Conservation (phyloP, 2,888 invertebrate genomes). For the Leuctra nigra region DNA sequence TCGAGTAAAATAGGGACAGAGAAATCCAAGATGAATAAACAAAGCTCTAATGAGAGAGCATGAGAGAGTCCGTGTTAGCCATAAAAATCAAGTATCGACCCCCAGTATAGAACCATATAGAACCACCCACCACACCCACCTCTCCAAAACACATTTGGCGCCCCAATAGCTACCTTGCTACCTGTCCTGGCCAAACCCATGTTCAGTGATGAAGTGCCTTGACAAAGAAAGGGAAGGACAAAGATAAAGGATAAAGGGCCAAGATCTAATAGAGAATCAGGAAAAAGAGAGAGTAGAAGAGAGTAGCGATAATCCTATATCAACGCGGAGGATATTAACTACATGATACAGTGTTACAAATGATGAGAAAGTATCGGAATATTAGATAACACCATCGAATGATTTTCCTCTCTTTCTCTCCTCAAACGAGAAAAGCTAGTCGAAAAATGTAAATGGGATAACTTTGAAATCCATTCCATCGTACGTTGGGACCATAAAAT, state of each 20-base stretch:
- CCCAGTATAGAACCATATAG: not conserved
- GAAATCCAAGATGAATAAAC: no score
- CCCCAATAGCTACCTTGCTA: not conserved
- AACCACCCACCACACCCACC: not conserved
- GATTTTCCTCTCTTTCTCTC: not conserved
- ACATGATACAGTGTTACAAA: not conserved
- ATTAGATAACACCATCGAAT: not conserved
- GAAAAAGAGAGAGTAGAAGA: not conserved
- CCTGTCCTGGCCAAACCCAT: not conserved
- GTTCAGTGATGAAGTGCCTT: not conserved
- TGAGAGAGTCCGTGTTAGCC: not conserved
- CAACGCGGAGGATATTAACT: not conserved
- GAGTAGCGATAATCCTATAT: not conserved
- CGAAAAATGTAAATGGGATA: not conserved
- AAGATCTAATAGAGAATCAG: not conserved
- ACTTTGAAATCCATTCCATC: not conserved
- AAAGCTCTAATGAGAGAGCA: no score
- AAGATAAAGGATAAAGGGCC: not conserved
- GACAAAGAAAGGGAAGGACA: not conserved
- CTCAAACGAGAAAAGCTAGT: not conserved
- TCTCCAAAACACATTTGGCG: not conserved
- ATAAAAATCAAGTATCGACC: not conserved
- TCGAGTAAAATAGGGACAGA: no score
- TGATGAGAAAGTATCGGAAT: not conserved
- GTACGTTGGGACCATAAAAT: not conserved